Conservation (phyloP, 2,113 vertebrate genomes). For the Hiodon alosoides region DNA sequence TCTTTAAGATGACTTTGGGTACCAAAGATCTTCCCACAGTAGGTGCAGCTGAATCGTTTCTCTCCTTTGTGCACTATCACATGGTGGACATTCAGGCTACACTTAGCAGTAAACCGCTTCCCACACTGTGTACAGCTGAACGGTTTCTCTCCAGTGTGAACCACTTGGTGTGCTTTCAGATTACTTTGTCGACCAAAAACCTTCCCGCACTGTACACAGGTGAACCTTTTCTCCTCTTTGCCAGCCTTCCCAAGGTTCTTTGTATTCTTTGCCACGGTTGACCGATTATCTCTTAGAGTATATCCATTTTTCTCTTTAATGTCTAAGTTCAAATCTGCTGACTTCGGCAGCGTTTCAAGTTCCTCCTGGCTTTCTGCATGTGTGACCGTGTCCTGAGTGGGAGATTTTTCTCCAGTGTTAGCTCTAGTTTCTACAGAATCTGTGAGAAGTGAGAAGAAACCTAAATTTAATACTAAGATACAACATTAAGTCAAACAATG, state of each 20-base stretch:
- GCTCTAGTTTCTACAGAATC: not conserved
- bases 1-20: constrained; percentile 33
- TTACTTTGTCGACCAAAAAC: constrained; percentile 16
- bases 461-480: not conserved
- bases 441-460: not conserved
- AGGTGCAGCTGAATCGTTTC: constrained; percentile 33
- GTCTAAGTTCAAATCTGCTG: not conserved
- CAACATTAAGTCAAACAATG: not conserved
- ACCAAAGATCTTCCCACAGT: constrained; percentile 26
- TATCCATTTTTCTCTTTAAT: not conserved
- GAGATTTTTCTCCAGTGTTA: not conserved
- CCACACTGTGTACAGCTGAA: constrained; percentile 23
- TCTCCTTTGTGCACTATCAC: constrained; percentile 22
- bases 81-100: constrained; percentile 24
- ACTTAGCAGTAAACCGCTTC: constrained; percentile 22
- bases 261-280: not conserved
- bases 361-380: not conserved
- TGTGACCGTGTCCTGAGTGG: not conserved
- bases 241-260: not conserved
- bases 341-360: not conserved
- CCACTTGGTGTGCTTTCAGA: constrained; percentile 5
- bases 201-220: constrained; percentile 19
- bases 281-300: not conserved
- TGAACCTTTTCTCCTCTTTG: not conserved
- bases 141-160: constrained; percentile 13